Conservation (phyloP, 2,888 invertebrate genomes). For the Tetranychus truncatus region DNA sequence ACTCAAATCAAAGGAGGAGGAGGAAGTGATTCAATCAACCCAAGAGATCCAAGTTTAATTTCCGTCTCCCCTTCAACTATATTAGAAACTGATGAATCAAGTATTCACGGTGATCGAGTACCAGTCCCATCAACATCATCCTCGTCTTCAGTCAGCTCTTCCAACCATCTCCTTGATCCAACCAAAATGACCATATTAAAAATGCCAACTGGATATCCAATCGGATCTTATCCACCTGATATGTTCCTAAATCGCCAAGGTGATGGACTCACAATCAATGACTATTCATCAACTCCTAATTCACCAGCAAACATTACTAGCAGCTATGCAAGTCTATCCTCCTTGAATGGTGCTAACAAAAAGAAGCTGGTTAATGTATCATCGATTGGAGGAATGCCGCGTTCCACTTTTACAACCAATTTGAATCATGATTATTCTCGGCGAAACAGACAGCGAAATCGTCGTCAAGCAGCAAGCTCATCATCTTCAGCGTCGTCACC, state of each 20-base stretch:
- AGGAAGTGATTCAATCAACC: neutral
- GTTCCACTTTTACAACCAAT: neutral
- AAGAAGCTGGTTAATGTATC: neutral
- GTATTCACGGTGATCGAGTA: neutral
- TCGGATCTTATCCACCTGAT: neutral
- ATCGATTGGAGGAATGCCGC: slow-evolving; percentile 10
- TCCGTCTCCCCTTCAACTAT: neutral
- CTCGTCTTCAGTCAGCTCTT: neutral
- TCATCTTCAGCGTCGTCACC: slow-evolving; percentile 11
- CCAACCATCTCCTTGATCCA: neutral
- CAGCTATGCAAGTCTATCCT: neutral
- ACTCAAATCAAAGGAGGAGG: slow-evolving; percentile 17
- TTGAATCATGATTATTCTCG: neutral
- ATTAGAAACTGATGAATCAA: neutral
- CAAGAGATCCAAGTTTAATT: neutral
- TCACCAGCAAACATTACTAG: neutral
- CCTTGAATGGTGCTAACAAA: neutral
- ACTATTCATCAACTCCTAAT: neutral
- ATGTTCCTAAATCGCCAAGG: slow-evolving; percentile 1
- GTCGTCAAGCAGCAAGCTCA: slow-evolving; percentile 44
- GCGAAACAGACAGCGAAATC: neutral
- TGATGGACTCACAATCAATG: neutral
- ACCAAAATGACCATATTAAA: neutral
- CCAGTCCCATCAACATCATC: neutral
- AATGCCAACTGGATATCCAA: neutral